These are phyloP conservation scores for Hyphantria cunea DNA, from an alignment of 1,140 invertebrate genomes.

Conservation along the genomic window DNA sequence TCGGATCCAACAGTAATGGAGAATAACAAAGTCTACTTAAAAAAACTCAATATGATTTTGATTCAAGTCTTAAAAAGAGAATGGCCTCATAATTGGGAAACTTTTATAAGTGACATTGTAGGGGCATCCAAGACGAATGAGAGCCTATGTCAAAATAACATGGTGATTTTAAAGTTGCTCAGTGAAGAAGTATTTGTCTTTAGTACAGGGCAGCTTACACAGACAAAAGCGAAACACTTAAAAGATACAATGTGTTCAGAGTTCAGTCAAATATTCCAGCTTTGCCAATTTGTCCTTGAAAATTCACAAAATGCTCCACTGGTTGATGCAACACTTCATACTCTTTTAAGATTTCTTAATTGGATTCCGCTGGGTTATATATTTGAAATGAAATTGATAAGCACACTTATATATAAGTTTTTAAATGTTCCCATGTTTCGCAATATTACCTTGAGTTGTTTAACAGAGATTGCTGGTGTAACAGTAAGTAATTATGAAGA, in stretches of 20 bases:
- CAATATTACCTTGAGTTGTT: slow-evolving; percentile 98
- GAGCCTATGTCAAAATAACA: slow-evolving; percentile 99
- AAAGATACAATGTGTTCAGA: slow-evolving; percentile 99
- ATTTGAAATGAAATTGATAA: slow-evolving; percentile 99
- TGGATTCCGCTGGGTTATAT: slow-evolving; percentile 99
- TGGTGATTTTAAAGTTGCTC: slow-evolving; percentile 98
- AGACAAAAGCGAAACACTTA: slow-evolving; percentile 99
- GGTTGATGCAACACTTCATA: slow-evolving; percentile 97
- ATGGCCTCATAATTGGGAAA: slow-evolving; percentile 99
- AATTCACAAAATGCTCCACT: slow-evolving; percentile 98
- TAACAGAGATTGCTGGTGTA: slow-evolving; percentile 98
- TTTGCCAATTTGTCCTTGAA: slow-evolving; percentile 99
- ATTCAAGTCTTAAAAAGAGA: slow-evolving; percentile 99
- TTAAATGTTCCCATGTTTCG: slow-evolving; percentile 98
- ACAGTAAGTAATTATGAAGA: slow-evolving; percentile 95
- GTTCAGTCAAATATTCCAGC: slow-evolving; percentile 98
- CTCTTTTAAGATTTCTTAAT: slow-evolving; percentile 97
- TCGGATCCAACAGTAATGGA: slow-evolving; percentile 95
- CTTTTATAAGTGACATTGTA: slow-evolving; percentile 99
- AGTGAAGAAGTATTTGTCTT: slow-evolving; percentile 99
- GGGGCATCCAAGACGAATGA: slow-evolving; percentile 99
- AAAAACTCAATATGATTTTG: slow-evolving; percentile 99
- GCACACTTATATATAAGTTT: slow-evolving; percentile 98
- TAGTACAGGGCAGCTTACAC: slow-evolving; percentile 98
- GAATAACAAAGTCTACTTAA: slow-evolving; percentile 97